Base-by-base conservation (phyloP, 2,113 vertebrate genomes). In the Spermophilus dauricus region DNA sequence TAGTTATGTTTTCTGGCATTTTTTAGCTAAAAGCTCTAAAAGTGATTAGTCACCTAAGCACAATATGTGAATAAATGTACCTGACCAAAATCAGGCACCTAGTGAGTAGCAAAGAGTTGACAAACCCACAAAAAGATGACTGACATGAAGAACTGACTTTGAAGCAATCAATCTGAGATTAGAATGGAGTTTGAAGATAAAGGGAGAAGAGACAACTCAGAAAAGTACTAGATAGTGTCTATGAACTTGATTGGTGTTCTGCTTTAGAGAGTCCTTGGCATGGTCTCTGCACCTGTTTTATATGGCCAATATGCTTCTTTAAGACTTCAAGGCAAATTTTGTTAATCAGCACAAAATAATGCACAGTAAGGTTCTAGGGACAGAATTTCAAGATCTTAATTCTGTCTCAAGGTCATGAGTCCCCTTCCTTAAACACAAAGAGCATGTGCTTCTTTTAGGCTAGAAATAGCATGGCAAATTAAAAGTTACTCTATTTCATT, bases 401-500 rank as follows among this genome's bases (percentile, higher is more conserved):
- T 89, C 20, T 2, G 14, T 75, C 2, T 91, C 32, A 82, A 92
- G 20, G 20, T 72, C 72, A 70, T 89, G 56, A 87, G 78, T 70
- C 82, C 39, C 67, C 81, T 89, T 73, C 0, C 48, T 90, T 30
- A 82, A 88, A 58, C 20, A 86, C 13, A 69, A 86, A 87, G 18
- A 82, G 2, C 20, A 48, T 39, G 90, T 10, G 30, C 89, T 93
- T 58, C 73, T 30, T 95, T 75, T 65, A 42, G 24, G 2, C 17
- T 82, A 20, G 77, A 97, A 95, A 86, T 34, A 89, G 10, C 42
- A 82, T 16, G 14, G 81, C 18, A 81, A 96, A 96, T 89, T 82
- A 82, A 95, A 94, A 91, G 53, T 86, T 72, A 77, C 20, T 10
- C 16, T 63, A 63, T 84, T 93, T 96, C 42, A 97, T 70, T 94